Base-by-base conservation (phyloP, 2,113 vertebrate genomes). In the Gallinago paraguaiae region DNA sequence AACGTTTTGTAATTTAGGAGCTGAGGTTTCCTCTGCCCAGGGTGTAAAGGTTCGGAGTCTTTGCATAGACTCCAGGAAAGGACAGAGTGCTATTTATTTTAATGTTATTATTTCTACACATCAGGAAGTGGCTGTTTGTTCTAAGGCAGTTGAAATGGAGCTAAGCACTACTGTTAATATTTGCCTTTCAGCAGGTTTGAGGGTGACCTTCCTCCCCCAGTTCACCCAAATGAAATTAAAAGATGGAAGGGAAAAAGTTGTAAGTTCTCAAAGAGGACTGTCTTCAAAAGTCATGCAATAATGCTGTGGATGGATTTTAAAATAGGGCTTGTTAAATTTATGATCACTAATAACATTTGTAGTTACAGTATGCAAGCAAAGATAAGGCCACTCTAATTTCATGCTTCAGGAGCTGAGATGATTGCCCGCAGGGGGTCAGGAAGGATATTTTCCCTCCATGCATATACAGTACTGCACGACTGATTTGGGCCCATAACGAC, bases 321-420 rank as follows among this genome's bases (percentile, higher is more conserved):
- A 97, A 95, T 79, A 60, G 77, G 39, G 17, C 43, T 90, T 92
- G 84, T 91, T 95, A 96, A 97, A 97, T 97, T 96, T 97, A 97
- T 94, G 93, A 86, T 95, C 50, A 0, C 91, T 97, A 96, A 97
- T 96, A 97, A 96, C 95, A 92, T 95, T 93, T 96, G 95, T 96
- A 96, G 94, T 96, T 97, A 95, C 92, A 94, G 76, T 95, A 96
- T 95, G 96, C 95, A 97, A 93, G 94, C 69, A 80, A 95, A 96
- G 96, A 97, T 97, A 97, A 97, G 94, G 79, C 96, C 75, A 63
- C 94, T 96, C 69, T 95, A 97, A 97, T 97, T 97, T 97, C 96
- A 97, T 96, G 95, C 97, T 97, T 93, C 96, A 90, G 82, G 88
- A 96, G 86, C 82, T 92, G 90, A 96, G 96, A 94, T 96, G 96